These are phyloP conservation scores for Laticauda colubrina DNA, from an alignment of 2,113 vertebrate genomes.

Conservation along the genomic window DNA sequence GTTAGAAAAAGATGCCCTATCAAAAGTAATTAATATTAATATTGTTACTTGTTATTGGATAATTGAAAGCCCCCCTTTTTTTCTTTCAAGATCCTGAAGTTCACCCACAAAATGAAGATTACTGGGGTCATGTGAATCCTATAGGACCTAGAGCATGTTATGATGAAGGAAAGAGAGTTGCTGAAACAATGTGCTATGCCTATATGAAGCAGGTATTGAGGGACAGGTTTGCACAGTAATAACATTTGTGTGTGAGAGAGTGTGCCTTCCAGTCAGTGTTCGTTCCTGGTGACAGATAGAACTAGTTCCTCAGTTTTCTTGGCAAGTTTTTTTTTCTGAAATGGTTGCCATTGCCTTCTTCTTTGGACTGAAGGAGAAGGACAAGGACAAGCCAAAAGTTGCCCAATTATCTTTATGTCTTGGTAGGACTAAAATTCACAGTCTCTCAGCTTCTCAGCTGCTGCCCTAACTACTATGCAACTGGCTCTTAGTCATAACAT, in stretches of 20 bases:
- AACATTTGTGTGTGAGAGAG: background rate
- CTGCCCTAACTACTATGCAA: background rate
- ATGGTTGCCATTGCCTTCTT: background rate
- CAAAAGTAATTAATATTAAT: background rate
- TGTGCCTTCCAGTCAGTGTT: background rate
- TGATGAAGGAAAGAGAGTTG: slow-evolving; percentile 96
- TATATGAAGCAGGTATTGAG: slow-evolving; percentile 96
- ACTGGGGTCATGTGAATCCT: slow-evolving; percentile 98
- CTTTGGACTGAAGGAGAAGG: too few relatives aligned
- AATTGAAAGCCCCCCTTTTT: background rate
- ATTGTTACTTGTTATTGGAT: background rate
- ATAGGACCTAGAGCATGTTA: slow-evolving; percentile 97
- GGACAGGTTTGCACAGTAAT: background rate
- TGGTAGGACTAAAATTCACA: background rate
- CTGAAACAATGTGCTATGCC: slow-evolving; percentile 98
- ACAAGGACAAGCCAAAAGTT: background rate
- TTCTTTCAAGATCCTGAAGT: slow-evolving; percentile 87
- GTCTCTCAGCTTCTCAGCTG: background rate
- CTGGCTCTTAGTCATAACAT: background rate
- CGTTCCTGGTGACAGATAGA: background rate
- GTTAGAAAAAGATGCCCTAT: background rate
- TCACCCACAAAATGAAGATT: slow-evolving; percentile 96
- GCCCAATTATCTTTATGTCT: background rate
- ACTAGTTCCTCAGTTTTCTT: background rate
- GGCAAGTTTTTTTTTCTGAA: background rate